Percentiles rank a stretch among this genome's conserved stretches.
These are phyloP conservation scores for Allobates femoralis DNA, from an alignment of 2,797 vertebrate species.

Conservation along the genomic window DNA sequence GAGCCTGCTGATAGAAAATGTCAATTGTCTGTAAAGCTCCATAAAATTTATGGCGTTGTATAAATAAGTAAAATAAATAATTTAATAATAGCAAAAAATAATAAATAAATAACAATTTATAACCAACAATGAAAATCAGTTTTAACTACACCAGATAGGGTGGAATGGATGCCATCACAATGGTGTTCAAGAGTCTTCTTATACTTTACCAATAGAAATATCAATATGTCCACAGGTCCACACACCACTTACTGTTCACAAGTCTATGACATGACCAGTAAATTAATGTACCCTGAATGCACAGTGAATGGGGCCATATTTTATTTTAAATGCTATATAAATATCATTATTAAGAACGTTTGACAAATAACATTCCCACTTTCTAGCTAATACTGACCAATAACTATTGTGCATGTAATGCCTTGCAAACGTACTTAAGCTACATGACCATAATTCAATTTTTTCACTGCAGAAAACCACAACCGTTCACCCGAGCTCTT, in stretches of 20 bases:
- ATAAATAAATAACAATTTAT: too few species aligned
- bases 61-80: too few species aligned
- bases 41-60: too few species aligned
- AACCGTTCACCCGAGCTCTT: neutral
- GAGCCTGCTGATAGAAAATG: too few species aligned
- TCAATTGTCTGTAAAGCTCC: too few species aligned
- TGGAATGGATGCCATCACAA: neutral
- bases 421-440: neutral
- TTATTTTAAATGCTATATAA: neutral
- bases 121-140: too few species aligned
- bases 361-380: neutral
- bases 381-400: neutral
- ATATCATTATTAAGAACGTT: neutral
- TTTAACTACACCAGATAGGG: neutral
- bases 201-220: neutral
- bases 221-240: too few species aligned
- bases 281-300: neutral
- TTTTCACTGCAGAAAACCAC: neutral
- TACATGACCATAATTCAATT: conserved; percentile 16
- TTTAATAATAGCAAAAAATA: too few species aligned
- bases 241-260: too few species aligned
- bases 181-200: neutral
- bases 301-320: neutral
- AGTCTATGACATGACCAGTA: neutral
- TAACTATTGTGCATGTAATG: neutral